A percentile compares a stretch with the other conserved stretches of the same genome.
Evolutionary conservation across 2,888 invertebrate genomes (phyloP).

Genomic region (Dilophus febrilis): DNA sequence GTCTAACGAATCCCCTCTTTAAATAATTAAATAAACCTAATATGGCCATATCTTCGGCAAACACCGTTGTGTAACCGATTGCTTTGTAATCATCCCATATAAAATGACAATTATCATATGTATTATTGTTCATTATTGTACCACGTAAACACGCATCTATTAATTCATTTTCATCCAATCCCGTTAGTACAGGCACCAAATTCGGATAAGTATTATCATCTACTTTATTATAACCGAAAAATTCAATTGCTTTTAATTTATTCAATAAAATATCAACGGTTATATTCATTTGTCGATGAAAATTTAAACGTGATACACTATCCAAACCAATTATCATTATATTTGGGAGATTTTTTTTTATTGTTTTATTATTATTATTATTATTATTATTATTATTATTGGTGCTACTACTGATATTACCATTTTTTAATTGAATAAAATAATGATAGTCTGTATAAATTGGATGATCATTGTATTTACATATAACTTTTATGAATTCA

Average conservation of each 20-base stretch:
- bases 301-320: slow-evolving; percentile 69
- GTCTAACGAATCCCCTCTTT: slow-evolving; percentile 55
- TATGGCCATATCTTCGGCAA: slow-evolving; percentile 65
- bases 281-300: slow-evolving; percentile 66
- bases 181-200: slow-evolving; percentile 61
- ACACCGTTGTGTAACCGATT: slow-evolving; percentile 57
- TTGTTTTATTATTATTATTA: slow-evolving; percentile 6
- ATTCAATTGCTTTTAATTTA: slow-evolving; percentile 47
- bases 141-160: slow-evolving; percentile 44
- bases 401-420: slow-evolving; percentile 13
- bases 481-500: slow-evolving; percentile 54
- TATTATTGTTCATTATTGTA: slow-evolving; percentile 30
- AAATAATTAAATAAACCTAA: slow-evolving; percentile 69
- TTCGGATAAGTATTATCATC: slow-evolving; percentile 92
- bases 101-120: slow-evolving; percentile 65
- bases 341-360: slow-evolving; percentile 30
- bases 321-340: slow-evolving; percentile 72
- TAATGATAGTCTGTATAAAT: slow-evolving; percentile 53
- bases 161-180: slow-evolving; percentile 48
- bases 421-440: slow-evolving; percentile 36
- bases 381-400: slow-evolving; percentile 10
- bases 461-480: slow-evolving; percentile 31
- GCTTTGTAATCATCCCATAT: slow-evolving; percentile 67
- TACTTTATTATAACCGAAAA: slow-evolving; percentile 83
- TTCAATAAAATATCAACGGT: slow-evolving; percentile 41